Evolutionary conservation across 2,797 vertebrate genomes (phyloP).

Genomic region (Capromys pilorides): DNA sequence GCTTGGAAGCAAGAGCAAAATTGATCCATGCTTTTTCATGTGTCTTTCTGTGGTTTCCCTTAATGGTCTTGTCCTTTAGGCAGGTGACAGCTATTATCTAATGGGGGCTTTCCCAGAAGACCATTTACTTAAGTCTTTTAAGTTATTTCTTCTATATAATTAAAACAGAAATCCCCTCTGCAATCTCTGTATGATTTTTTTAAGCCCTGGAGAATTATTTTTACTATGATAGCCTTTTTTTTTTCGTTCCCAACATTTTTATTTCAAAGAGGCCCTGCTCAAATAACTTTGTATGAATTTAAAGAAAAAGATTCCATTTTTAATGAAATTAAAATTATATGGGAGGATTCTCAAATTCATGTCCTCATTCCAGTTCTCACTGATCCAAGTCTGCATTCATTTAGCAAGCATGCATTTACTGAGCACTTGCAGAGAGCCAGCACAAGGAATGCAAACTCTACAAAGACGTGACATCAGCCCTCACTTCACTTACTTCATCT

Average conservation of each 20-base stretch:
- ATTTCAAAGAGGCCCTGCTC: background rate
- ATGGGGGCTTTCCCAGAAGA: background rate
- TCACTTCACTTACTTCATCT: background rate
- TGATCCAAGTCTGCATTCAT: background rate
- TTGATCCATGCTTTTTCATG: background rate
- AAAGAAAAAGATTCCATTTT: background rate
- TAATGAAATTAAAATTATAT: background rate
- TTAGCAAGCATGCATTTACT: background rate
- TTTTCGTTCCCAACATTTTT: background rate
- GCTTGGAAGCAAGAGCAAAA: background rate
- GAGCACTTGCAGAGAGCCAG: background rate
- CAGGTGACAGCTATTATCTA: background rate
- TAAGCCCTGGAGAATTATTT: background rate
- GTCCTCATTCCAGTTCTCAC: background rate
- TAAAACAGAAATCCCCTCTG: background rate
- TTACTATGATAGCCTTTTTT: background rate
- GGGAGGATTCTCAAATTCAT: constrained; percentile 3
- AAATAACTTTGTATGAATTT: background rate
- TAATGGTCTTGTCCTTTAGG: background rate
- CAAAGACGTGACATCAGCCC: background rate
- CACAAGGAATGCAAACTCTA: background rate
- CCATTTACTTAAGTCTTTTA: background rate
- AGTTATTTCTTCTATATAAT: background rate
- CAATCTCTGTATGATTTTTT: background rate
- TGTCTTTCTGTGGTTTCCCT: background rate